These are phyloP conservation scores for Thalpophila matura DNA, from an alignment of 2,888 invertebrate genomes.

Conservation along the genomic window DNA sequence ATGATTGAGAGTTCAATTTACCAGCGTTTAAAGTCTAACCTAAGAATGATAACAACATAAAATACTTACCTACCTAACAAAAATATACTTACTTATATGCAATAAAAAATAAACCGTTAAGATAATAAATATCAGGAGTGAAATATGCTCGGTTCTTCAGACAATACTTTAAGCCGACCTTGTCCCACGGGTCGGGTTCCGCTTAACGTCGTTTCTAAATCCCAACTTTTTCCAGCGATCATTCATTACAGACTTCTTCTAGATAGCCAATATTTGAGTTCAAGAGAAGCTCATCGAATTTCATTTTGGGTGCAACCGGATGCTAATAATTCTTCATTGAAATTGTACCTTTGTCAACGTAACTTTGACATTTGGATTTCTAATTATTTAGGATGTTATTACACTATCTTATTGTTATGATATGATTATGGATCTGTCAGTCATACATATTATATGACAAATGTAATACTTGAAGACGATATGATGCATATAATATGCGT, in stretches of 20 bases:
- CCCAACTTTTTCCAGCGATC: constrained; percentile 33
- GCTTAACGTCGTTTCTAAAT: constrained; percentile 21
- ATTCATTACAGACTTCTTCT: constrained; percentile 33
- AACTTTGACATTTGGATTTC: no score
- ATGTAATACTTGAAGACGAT: no score
- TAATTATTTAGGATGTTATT: no score
- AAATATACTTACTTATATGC: neutral
- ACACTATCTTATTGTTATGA: no score
- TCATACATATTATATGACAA: no score
- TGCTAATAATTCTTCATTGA: neutral
- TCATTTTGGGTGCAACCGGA: neutral
- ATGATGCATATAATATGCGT: no score
- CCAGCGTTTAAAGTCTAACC: neutral
- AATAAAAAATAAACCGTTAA: neutral
- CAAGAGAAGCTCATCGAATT: constrained; percentile 7
- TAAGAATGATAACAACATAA: no score
- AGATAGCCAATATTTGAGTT: constrained; percentile 14
- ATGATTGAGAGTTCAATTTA: no score
- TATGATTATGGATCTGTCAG: no score
- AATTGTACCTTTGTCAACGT: neutral
- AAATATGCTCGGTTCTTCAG: constrained; percentile 25
- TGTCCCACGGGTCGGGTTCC: constrained; percentile 14
- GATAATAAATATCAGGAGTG: constrained; percentile 4
- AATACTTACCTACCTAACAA: neutral
- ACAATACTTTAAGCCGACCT: constrained; percentile 30